Base-by-base conservation (phyloP, 2,797 vertebrate genomes). In the Acanthurus leucopareius region DNA sequence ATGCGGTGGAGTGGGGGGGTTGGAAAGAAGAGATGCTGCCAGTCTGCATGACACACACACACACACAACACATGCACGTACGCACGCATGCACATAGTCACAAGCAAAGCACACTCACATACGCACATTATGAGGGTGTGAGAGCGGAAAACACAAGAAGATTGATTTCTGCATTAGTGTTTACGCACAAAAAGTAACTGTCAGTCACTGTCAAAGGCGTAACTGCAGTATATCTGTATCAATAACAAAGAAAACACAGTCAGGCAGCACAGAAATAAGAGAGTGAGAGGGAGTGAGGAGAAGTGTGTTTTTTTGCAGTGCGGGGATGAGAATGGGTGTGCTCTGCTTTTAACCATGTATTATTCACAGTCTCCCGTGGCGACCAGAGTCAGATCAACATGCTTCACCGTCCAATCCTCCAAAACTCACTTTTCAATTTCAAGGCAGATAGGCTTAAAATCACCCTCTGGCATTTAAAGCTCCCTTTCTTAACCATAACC, bases 341-440 rank as follows among this genome's bases (percentile, higher is more conserved):
- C 87, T 86, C 70, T 82, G 84, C 79, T 82, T 89, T 89, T 77
- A 81, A 79, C 75, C 82, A 88, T 91, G 80, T 85, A 85, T 89
- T 90, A 90, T 93, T 93, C 81, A 91, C 81, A 58, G 82, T 78
- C 85, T 89, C 79, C 84, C 15, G 63, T 84, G 71, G 83, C 28
- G 80, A 85, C 73, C 75, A 79, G 64, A 81, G 58, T 78, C 73
- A 53, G 75, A 87, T 89, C 79, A 85, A 87, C 79, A 84, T 63
- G 72, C 84, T 67, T 73, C 73, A 45, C 82, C 67, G 66, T 88
- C 60, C 82, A 67, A 78, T 80, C 83, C 79, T 59, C 70, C 68
- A 74, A 80, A 87, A 88, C 74, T 78, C 52, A 75, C 65, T 86
- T 87, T 88, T 75, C 67, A 86, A 80, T 91, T 88, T 89, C 75